phyloP scores from a whole-genome alignment of 2,113 vertebrate genomes.

The Rhabdomys dilectus region DNA sequence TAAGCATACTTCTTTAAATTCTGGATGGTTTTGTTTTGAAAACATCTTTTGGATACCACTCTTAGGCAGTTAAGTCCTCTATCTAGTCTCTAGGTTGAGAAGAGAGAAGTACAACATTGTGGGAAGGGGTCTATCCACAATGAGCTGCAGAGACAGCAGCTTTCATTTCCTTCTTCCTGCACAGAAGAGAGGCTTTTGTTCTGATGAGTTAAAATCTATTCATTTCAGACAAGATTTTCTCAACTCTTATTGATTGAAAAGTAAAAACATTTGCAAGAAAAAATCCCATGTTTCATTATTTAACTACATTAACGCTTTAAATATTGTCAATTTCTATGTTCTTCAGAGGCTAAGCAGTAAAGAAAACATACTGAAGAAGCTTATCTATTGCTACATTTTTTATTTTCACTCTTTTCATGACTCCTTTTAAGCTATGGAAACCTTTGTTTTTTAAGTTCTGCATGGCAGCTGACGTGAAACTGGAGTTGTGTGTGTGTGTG shows the following conservation, averaged over 20 bases:
- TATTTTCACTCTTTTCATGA: background rate
- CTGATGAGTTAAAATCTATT: background rate
- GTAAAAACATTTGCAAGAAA: conserved; percentile 4
- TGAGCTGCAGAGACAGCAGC: background rate
- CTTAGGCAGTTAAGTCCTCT: background rate
- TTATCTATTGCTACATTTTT: conserved; percentile 19
- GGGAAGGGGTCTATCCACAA: background rate
- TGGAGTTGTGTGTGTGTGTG: background rate
- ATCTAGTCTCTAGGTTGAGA: background rate
- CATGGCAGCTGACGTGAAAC: background rate
- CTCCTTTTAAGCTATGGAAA: background rate
- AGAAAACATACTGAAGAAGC: background rate
- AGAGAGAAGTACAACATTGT: background rate
- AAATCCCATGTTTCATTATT: background rate
- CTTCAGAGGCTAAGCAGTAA: background rate
- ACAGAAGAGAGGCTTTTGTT: background rate
- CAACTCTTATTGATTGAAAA: conserved; percentile 21
- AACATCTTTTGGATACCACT: background rate
- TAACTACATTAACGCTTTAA: background rate
- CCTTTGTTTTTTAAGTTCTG: background rate
- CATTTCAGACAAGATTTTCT: conserved; percentile 34
- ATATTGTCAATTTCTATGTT: background rate
- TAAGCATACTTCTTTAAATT: conserved; percentile 17
- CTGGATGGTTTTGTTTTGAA: background rate
- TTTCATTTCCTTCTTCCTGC: background rate